Evolutionary conservation across 2,797 vertebrate genomes (phyloP).

Genomic region (Myotis daubentonii): DNA sequence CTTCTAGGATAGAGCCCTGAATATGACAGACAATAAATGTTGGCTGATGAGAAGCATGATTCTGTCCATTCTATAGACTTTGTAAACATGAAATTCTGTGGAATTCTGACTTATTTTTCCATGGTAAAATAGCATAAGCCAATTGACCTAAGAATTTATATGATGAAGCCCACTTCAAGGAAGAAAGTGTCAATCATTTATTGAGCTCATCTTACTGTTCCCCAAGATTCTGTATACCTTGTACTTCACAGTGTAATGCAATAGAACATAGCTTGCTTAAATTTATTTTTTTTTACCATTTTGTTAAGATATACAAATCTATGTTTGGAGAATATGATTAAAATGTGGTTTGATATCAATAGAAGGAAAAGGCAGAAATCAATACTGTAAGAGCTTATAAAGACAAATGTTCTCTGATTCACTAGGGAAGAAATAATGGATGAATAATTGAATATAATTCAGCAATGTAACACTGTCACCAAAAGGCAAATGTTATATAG

Average conservation of each 20-base stretch:
- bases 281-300: conserved; percentile 25
- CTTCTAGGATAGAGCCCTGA: not conserved
- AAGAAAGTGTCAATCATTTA: conserved; percentile 5
- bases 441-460: conserved; percentile 77
- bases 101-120: not conserved
- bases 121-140: conserved; percentile 15
- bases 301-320: conserved; percentile 54
- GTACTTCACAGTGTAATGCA: not conserved
- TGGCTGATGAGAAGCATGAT: not conserved
- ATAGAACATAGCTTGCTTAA: not conserved
- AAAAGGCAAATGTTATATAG: conserved; percentile 73
- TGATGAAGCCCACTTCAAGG: not conserved
- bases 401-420: conserved; percentile 62
- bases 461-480: conserved; percentile 60
- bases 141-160: not conserved
- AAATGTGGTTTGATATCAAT: conserved; percentile 53
- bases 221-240: not conserved
- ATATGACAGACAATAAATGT: not conserved
- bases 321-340: conserved; percentile 63
- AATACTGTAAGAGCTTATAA: conserved; percentile 65
- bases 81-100: not conserved
- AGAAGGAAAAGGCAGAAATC: conserved; percentile 51
- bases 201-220: not conserved
- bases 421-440: conserved; percentile 72
- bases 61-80: not conserved